These are phyloP conservation scores for Percopsis omiscomaycus DNA, from an alignment of 2,797 vertebrate genomes.

Conservation along the genomic window DNA sequence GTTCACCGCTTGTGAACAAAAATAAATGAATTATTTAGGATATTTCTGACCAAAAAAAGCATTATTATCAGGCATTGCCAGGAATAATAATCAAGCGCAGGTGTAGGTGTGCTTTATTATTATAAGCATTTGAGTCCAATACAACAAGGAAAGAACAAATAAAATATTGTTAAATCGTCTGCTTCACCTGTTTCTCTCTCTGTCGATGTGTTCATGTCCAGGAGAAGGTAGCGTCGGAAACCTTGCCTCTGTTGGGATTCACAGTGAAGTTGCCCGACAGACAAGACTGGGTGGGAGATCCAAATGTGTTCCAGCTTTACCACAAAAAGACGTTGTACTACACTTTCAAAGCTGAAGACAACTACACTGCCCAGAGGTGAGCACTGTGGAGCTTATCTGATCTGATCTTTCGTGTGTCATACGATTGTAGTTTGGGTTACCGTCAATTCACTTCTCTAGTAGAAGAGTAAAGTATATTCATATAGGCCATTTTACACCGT, in stretches of 20 bases:
- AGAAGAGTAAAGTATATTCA: too few species aligned
- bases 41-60: too few species aligned
- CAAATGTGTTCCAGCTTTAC: constrained; percentile 90
- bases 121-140: too few species aligned
- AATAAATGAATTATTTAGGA: too few species aligned
- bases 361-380: constrained; percentile 89
- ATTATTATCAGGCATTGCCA: too few species aligned
- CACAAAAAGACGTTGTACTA: constrained; percentile 96
- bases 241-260: constrained; percentile 93
- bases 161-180: background rate
- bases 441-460: too few species aligned
- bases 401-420: too few species aligned
- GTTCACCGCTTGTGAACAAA: too few species aligned
- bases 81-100: too few species aligned
- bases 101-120: too few species aligned
- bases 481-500: too few species aligned
- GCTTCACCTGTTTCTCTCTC: background rate
- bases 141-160: background rate
- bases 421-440: too few species aligned
- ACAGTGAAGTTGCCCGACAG: constrained; percentile 84
- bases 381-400: background rate
- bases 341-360: constrained; percentile 90
- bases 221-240: constrained; percentile 93
- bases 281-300: constrained; percentile 77
- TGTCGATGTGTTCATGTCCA: constrained; percentile 51